Percentiles rank a stretch among this genome's conserved stretches.
Evolutionary conservation across 2,797 vertebrate genomes (phyloP).

Genomic region (Acomys russatus): DNA sequence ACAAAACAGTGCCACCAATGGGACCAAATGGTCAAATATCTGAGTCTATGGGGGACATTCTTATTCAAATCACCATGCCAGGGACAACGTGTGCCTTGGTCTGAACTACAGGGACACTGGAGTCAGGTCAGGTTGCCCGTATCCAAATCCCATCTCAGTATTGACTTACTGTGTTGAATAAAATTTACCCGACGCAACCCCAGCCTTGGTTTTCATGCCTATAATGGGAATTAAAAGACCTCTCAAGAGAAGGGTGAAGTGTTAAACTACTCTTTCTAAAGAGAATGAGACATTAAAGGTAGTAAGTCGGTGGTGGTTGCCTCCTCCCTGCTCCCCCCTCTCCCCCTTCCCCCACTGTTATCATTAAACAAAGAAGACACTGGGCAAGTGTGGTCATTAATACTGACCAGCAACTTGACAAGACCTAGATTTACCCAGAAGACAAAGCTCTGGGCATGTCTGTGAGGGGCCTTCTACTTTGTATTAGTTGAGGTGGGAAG

Average conservation of each 20-base stretch:
- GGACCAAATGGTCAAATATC: neutral
- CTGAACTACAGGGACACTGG: neutral
- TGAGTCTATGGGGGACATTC: neutral
- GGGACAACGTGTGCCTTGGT: neutral
- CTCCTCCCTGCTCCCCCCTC: neutral
- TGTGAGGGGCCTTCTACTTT: neutral
- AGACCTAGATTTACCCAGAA: neutral
- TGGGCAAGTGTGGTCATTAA: neutral
- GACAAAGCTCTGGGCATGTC: neutral
- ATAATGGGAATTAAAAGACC: neutral
- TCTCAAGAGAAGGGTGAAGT: neutral
- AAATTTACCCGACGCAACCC: neutral
- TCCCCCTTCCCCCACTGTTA: neutral
- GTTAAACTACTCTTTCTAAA: neutral
- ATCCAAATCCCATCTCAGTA: neutral
- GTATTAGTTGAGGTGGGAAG: neutral
- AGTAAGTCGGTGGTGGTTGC: neutral
- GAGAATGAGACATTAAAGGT: neutral
- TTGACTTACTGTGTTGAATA: neutral
- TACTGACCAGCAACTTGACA: neutral
- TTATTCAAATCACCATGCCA: neutral
- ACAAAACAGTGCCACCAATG: neutral
- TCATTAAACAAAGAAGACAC: neutral
- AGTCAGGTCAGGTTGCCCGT: neutral
- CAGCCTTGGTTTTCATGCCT: constrained; percentile 29